Conservation (phyloP, 2,797 vertebrate species). For the Crotalus adamanteus region DNA sequence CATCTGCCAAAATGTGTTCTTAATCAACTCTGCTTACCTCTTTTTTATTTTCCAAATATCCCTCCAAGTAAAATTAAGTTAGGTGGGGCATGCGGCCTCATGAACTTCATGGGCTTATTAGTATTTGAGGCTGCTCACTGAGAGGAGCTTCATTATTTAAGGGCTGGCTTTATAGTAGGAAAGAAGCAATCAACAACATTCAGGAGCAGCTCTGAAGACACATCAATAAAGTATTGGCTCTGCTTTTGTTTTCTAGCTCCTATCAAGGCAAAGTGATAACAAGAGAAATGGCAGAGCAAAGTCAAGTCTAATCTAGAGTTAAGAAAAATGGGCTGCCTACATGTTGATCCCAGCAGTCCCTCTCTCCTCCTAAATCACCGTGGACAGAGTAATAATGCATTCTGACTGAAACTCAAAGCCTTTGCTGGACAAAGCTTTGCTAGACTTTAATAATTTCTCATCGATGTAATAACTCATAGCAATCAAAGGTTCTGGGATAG, state of each 20-base stretch:
- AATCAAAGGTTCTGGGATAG: background rate
- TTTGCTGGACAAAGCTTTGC: constrained; percentile 24
- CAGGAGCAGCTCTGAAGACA: rapidly evolving
- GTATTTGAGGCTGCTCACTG: background rate
- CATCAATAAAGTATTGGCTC: background rate
- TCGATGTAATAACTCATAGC: constrained; percentile 3
- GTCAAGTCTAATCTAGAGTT: background rate
- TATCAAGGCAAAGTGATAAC: background rate
- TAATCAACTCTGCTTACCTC: background rate
- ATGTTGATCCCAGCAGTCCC: background rate
- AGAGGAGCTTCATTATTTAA: background rate
- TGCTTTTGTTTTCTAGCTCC: background rate
- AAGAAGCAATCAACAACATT: background rate
- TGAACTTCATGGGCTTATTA: background rate
- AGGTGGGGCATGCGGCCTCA: background rate
- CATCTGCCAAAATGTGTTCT: background rate
- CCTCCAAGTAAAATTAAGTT: background rate
- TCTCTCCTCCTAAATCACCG: background rate
- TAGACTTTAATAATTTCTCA: constrained; percentile 32
- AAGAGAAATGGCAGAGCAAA: background rate
- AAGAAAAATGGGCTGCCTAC: background rate
- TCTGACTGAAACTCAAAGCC: background rate
- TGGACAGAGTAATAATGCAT: background rate
- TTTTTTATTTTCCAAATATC: background rate
- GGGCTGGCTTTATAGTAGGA: background rate